Base-by-base conservation (phyloP, 2,113 vertebrate genomes). In the Mesembrinibis cayennensis region DNA sequence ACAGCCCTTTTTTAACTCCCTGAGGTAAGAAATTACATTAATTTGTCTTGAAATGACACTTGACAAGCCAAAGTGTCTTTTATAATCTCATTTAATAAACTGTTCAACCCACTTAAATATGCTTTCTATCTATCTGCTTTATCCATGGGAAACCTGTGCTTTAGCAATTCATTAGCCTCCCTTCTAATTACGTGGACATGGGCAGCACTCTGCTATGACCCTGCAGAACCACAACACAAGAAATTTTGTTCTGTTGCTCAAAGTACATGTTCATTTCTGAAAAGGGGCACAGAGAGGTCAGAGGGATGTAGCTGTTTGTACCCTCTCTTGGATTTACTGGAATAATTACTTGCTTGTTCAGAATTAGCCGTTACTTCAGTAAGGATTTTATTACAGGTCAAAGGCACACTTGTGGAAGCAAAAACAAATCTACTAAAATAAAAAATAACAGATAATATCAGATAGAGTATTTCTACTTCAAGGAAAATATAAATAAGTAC, bases 311-410 rank as follows among this genome's bases (percentile, higher is more conserved):
- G 69, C 38, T 95, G 47, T 85, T 82, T 85, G 82, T 66, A 76
- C 15, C 30, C 52, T 89, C 7, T 29, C 72, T 93, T 69, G 79
- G 62, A 93, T 92, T 95, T 95, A 90, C 47, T 92, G 79, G 21
- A 77, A 70, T 91, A 85, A 73, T 80, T 85, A 70, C 53, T 76
- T 83, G 25, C 65, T 94, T 89, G 34, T 53, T 85, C 62, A 77
- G 73, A 95, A 87, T 94, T 88, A 91, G 66, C 56, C 38, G n/a
- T 80, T 82, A 69, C 70, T 92, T 94, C 84, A 70, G 71, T 69
- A 88, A 15, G n/a, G 79, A 80, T 94, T 96, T 96, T 94, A 94
- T 94, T 82, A 70, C 62, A 82, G 85, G 87, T 91, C 92, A 95
- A 90, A 95, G 78, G 40, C 16, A 53, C 19, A 13, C 17, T 87